These are phyloP conservation scores for Chionodraco myersi DNA, from an alignment of 2,113 vertebrate species.

Conservation along the genomic window DNA sequence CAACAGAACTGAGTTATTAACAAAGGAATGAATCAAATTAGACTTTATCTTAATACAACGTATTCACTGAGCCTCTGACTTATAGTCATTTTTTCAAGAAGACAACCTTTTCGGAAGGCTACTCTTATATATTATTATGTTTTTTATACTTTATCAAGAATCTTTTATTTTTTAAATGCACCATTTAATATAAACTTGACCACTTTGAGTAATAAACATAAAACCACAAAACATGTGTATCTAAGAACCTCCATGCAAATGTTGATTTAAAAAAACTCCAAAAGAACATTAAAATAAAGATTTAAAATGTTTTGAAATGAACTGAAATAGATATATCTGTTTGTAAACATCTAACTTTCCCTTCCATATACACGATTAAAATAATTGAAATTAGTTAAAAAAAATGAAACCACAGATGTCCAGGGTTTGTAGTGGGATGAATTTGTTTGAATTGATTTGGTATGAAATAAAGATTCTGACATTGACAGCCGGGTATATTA, in stretches of 20 bases:
- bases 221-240: not conserved
- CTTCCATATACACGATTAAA: not conserved
- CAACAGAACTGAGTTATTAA: not conserved
- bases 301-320: too few relatives aligned
- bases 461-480: not conserved
- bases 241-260: not conserved
- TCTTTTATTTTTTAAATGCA: not conserved
- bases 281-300: not conserved
- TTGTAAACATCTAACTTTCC: not conserved
- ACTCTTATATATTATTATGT: too few relatives aligned
- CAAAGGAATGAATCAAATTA: too few relatives aligned
- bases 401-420: not conserved
- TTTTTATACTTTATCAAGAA: not conserved
- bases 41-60: too few relatives aligned
- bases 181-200: not conserved
- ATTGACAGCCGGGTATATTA: too few relatives aligned
- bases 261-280: not conserved
- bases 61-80: not conserved
- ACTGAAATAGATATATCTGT: not conserved
- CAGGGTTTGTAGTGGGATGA: not conserved
- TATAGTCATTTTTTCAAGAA: not conserved
- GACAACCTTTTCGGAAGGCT: too few relatives aligned
- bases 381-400: not conserved
- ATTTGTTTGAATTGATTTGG: not conserved
- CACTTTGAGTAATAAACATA: not conserved